A percentile compares a stretch with the other conserved stretches of the same genome.
These are phyloP conservation scores for Globodera rostochiensis DNA, from an alignment of 1,140 invertebrate species.

Conservation along the genomic window DNA sequence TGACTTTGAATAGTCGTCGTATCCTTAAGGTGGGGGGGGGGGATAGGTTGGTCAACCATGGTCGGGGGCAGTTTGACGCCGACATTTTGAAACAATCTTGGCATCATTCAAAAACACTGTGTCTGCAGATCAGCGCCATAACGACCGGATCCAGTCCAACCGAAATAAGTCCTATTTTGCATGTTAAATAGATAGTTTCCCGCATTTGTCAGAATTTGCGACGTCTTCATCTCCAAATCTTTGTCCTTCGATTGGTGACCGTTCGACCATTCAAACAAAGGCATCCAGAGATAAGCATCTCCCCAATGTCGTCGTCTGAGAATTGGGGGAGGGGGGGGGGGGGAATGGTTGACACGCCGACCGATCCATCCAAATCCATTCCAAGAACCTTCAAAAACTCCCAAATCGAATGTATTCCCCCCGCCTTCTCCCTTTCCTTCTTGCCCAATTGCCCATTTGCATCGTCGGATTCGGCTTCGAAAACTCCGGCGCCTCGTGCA, in stretches of 20 bases:
- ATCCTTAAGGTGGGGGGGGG: too few relatives aligned
- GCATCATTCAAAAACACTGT: too few relatives aligned
- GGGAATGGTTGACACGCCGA: background rate
- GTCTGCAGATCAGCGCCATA: too few relatives aligned
- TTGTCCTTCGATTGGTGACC: background rate
- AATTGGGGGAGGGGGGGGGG: background rate
- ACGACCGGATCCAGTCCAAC: too few relatives aligned
- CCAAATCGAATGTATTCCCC: background rate
- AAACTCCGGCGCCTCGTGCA: constrained; percentile 16
- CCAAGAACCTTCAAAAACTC: background rate
- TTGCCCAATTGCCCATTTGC: background rate
- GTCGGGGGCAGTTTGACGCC: too few relatives aligned
- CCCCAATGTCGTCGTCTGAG: background rate
- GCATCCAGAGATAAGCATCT: background rate
- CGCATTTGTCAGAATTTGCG: background rate
- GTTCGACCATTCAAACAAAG: background rate
- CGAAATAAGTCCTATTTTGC: too few relatives aligned
- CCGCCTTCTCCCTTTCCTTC: background rate
- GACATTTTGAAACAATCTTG: too few relatives aligned
- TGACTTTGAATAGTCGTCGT: too few relatives aligned
- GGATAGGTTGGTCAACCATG: too few relatives aligned
- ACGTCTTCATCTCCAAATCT: background rate
- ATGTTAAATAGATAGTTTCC: too few relatives aligned
- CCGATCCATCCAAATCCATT: constrained; percentile 3
- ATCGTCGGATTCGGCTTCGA: constrained; percentile 11